Evolutionary conservation across 2,797 vertebrate species (phyloP).

Genomic region (Nyctalus aviator): DNA sequence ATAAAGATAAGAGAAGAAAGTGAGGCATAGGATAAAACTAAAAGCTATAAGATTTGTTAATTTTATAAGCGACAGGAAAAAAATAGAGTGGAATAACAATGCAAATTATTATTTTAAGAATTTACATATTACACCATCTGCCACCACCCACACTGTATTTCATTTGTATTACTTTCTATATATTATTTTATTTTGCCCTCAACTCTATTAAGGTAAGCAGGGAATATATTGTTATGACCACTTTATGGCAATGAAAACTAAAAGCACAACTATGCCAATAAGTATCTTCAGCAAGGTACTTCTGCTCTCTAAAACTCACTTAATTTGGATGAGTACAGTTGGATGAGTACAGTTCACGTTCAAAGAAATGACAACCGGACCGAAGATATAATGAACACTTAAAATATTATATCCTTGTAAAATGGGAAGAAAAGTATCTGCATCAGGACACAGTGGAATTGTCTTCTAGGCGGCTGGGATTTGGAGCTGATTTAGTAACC

Average conservation of each 20-base stretch:
- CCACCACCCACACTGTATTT: slow-evolving; percentile 12
- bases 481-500: neutral
- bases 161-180: slow-evolving; percentile 14
- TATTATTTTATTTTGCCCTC: slow-evolving; percentile 26
- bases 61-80: slow-evolving; percentile 43
- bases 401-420: neutral
- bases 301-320: slow-evolving; percentile 32
- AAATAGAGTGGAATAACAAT: neutral
- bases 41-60: neutral
- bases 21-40: slow-evolving; percentile 26
- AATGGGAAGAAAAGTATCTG: neutral
- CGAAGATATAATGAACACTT: neutral
- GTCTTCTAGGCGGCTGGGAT: neutral
- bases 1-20: slow-evolving; percentile 41
- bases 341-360: slow-evolving; percentile 20
- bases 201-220: neutral
- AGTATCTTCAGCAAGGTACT: neutral
- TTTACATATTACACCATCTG: neutral
- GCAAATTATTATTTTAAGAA: slow-evolving; percentile 16
- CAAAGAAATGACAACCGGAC: slow-evolving; percentile 1
- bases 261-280: neutral
- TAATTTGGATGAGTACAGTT: slow-evolving; percentile 29
- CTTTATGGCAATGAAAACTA: slow-evolving; percentile 35
- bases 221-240: neutral
- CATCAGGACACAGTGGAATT: neutral